Evolutionary conservation across 2,888 invertebrate genomes (phyloP).

Genomic region (Sturmia bella): DNA sequence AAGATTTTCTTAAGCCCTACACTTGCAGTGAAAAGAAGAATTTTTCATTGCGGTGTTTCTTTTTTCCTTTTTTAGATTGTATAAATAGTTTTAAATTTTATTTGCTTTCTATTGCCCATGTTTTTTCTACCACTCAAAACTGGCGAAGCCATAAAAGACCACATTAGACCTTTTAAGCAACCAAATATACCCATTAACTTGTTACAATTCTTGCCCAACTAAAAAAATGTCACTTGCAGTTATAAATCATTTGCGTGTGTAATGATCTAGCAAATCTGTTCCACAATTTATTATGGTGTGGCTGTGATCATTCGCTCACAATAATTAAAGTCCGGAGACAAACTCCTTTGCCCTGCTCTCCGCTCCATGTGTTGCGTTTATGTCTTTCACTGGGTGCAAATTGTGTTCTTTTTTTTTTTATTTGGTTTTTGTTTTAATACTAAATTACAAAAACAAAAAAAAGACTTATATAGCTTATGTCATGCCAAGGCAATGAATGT

Average conservation of each 20-base stretch:
- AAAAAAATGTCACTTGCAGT: constrained; percentile 50
- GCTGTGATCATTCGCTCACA: constrained; percentile 39
- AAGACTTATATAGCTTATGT: constrained; percentile 41
- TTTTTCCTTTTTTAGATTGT: too few species aligned
- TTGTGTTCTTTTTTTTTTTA: background rate
- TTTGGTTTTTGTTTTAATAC: background rate
- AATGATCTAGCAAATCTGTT: constrained; percentile 50
- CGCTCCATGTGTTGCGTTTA: background rate
- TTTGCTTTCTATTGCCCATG: too few species aligned
- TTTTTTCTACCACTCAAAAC: background rate
- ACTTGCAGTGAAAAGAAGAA: background rate
- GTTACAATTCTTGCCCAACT: background rate
- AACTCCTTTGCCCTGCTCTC: background rate
- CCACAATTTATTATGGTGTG: constrained; percentile 45
- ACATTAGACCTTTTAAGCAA: constrained; percentile 6
- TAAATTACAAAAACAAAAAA: constrained; percentile 12
- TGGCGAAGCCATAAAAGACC: background rate
- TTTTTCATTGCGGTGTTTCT: too few species aligned
- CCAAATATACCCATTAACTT: constrained; percentile 5
- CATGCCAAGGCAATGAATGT: constrained; percentile 59
- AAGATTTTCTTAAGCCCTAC: constrained; percentile 1
- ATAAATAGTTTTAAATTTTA: background rate
- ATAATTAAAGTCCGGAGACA: constrained; percentile 19
- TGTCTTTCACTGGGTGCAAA: constrained; percentile 15
- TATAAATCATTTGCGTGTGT: constrained; percentile 65